Conservation (phyloP, 2,888 invertebrate species). For the Phaonia tiefii region DNA sequence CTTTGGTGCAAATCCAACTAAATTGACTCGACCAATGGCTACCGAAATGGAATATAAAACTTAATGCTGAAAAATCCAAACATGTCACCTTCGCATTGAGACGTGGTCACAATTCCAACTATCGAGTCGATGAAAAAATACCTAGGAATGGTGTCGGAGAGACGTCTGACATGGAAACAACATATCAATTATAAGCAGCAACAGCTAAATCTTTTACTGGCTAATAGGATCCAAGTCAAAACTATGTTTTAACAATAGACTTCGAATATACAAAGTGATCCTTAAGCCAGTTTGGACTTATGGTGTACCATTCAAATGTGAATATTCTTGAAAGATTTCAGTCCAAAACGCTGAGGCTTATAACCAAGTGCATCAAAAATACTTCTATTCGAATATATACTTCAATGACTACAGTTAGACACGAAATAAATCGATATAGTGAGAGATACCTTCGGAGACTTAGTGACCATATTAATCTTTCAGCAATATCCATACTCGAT, state of each 20-base stretch:
- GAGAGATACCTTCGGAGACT: constrained; percentile 29
- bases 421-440: constrained; percentile 25
- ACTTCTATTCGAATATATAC: not conserved
- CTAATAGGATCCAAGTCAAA: not conserved
- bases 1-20: not conserved
- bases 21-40: not conserved
- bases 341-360: constrained; percentile 32
- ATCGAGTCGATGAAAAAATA: not conserved
- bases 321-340: constrained; percentile 47
- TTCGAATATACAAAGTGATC: constrained; percentile 40
- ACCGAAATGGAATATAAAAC: constrained; percentile 24
- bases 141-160: not conserved
- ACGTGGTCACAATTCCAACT: not conserved
- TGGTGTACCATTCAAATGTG: constrained; percentile 43
- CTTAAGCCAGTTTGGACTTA: too few relatives aligned
- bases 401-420: constrained; percentile 12
- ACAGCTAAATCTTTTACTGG: not conserved
- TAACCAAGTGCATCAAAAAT: constrained; percentile 29
- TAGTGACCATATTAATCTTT: constrained; percentile 32
- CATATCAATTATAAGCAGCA: not conserved
- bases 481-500: constrained; percentile 33
- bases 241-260: constrained; percentile 39
- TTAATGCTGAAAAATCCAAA: constrained; percentile 13
- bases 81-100: constrained; percentile 6
- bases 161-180: not conserved